These are phyloP conservation scores for Adelphocoris suturalis DNA, from an alignment of 2,888 invertebrate species.

Conservation along the genomic window DNA sequence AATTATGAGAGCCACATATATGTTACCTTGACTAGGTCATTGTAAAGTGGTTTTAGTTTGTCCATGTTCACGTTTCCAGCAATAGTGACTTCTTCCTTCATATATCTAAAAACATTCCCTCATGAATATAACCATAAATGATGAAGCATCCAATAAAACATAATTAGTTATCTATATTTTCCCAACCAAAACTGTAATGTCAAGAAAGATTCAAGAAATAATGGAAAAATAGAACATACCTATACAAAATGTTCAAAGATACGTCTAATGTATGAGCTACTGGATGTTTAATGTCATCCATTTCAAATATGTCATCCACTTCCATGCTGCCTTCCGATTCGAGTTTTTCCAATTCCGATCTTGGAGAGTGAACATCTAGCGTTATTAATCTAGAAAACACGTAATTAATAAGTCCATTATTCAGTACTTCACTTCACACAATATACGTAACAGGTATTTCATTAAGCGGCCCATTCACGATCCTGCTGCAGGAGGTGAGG, in stretches of 20 bases:
- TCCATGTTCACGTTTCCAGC: conserved; percentile 81
- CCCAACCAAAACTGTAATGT: conserved; percentile 79
- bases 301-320: conserved; percentile 76
- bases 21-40: conserved; percentile 82
- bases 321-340: conserved; percentile 78
- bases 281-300: conserved; percentile 79
- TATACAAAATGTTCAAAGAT: conserved; percentile 76
- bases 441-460: no score
- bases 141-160: not conserved
- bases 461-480: no score
- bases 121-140: not conserved
- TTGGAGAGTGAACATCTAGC: conserved; percentile 87
- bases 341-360: conserved; percentile 80
- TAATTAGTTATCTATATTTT: not conserved
- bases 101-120: conserved; percentile 81
- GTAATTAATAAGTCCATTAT: not conserved
- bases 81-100: conserved; percentile 81
- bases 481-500: no score
- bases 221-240: not conserved
- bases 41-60: conserved; percentile 82
- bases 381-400: conserved; percentile 79
- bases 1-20: not conserved
- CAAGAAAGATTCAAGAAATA: no score
- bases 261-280: conserved; percentile 86
- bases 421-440: no score